phyloP scores from a whole-genome alignment of 2,113 vertebrate genomes.

The Brienomyrus brachyistius region DNA sequence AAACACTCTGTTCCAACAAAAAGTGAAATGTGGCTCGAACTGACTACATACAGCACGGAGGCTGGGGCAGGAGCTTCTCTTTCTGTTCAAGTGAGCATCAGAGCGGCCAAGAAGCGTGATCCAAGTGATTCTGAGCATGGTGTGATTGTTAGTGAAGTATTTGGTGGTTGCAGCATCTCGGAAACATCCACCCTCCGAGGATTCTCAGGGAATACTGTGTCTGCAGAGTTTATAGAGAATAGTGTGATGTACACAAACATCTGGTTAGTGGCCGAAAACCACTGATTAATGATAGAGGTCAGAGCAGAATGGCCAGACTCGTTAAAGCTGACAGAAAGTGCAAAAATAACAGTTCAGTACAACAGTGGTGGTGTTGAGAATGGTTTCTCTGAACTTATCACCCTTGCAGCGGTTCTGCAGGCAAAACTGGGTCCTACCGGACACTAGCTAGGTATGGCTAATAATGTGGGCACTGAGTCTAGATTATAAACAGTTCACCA shows the following conservation, averaged over 20 bases:
- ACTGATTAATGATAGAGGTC: not conserved
- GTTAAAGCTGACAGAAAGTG: not conserved
- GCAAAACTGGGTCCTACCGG: not conserved
- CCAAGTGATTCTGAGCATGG: not conserved
- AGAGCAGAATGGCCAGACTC: not conserved
- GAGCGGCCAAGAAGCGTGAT: not conserved
- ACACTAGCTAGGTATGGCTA: not conserved
- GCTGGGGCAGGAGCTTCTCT: not conserved
- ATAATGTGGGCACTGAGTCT: not conserved
- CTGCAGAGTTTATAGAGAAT: not conserved
- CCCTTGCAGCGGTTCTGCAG: not conserved
- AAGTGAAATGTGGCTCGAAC: not conserved
- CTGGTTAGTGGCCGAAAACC: not conserved
- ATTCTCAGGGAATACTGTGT: not conserved
- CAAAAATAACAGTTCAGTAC: not conserved
- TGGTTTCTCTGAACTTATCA: not conserved
- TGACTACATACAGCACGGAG: not conserved
- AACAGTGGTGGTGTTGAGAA: not conserved
- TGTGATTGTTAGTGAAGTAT: not conserved
- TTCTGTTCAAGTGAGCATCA: not conserved
- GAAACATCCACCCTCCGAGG: not conserved
- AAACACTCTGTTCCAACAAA: not conserved
- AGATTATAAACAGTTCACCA: not conserved
- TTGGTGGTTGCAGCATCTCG: not conserved
- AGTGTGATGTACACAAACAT: not conserved